Evolutionary conservation across 2,888 invertebrate genomes (phyloP), one percentile per base, ranked within the genome.

Genomic region (Isotomurus palustris): DNA sequence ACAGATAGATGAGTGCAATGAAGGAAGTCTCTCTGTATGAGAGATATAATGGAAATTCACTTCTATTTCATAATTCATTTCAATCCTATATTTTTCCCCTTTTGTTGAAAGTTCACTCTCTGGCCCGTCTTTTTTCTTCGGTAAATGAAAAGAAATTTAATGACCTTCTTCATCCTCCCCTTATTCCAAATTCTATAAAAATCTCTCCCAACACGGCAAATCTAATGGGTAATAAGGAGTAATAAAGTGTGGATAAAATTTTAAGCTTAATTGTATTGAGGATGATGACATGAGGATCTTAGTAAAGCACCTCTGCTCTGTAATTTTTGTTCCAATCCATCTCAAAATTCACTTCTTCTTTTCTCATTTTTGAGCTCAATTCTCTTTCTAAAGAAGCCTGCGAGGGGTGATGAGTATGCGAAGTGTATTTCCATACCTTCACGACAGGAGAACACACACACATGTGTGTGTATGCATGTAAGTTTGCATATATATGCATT

Each of bases 51-150:
- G 22, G 50, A 50, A 49, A 56, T 56, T 56, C 50, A 56, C 41
- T 54, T 40, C 48, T 49, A 56, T 56, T 56, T 50, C 56, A 56
- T 56, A 56, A 56, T 56, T 56, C 56, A 55, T 55, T 48, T 48
- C 55, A 49, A 41, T 56, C 40, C 50, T 45, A 56, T 41, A 50
- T 56, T 56, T 49, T 38, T 49, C 28, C 32, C 41, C 29, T 55
- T 48, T 49, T 21, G 21, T 56, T 27, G 29, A 49, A 49, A 35
- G 49, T 49, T 49, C 35, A 35, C 17, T 32, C 35, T 49, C 44
- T 40, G 8, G 28, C 51, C 6, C n/a, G 24, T 51, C 51, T 25
- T 21, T 45, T 25, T 45, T 25, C 14, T 32, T 8, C 17, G 25
- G 43, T 21, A 53, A 53, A 45, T 53, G 27, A 53, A 53, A 43